A percentile compares a stretch with the other conserved stretches of the same genome.
These are phyloP conservation scores for Eristalinus sepulchralis DNA, from an alignment of 2,888 invertebrate species.

Conservation along the genomic window DNA sequence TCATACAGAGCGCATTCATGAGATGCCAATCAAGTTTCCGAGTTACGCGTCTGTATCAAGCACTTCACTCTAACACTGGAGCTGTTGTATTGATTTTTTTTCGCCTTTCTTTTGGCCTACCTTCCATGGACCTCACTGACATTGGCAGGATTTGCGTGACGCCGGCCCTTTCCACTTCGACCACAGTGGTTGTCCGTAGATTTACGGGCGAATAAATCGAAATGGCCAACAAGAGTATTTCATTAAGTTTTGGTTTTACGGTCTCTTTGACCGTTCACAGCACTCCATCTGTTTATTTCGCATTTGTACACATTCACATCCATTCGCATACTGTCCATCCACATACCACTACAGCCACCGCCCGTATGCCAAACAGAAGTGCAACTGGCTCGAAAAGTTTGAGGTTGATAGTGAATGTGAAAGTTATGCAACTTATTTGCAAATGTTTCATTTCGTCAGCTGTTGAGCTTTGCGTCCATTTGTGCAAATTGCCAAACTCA, in stretches of 20 bases:
- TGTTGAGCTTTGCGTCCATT: neutral
- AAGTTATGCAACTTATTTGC: conserved; percentile 19
- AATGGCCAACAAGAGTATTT: conserved; percentile 15
- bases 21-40: neutral
- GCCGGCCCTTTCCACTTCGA: neutral
- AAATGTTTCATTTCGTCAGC: conserved; percentile 7
- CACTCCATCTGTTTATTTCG: neutral
- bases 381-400: conserved; percentile 20
- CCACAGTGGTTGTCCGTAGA: neutral
- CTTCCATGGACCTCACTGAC: neutral
- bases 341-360: neutral
- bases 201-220: conserved; percentile 24
- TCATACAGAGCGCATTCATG: neutral
- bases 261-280: conserved; percentile 11
- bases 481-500: conserved; percentile 23
- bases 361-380: neutral
- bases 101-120: neutral
- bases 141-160: neutral
- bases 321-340: neutral
- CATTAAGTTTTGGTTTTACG: conserved; percentile 23
- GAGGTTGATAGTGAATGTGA: neutral
- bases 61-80: conserved; percentile 1
- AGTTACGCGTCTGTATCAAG: neutral
- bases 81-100: neutral
- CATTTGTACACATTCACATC: neutral